Evolutionary conservation across 2,888 invertebrate genomes (phyloP).

Genomic region (Pogonocherus hispidulus): DNA sequence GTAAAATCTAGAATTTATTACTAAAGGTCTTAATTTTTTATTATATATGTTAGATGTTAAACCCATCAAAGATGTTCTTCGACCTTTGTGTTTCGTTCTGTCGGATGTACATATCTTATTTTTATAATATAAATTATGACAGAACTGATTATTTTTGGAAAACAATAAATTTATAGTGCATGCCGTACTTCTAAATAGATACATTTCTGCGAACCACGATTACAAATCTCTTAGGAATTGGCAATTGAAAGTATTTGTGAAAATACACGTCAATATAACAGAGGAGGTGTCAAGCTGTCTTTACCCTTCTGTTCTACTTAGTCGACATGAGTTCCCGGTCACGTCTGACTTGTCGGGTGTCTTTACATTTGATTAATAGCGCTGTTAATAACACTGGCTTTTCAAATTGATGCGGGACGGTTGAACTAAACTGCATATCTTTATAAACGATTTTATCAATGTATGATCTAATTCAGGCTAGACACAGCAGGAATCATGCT

Average conservation of each 20-base stretch:
- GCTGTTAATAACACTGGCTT: slow-evolving; percentile 61
- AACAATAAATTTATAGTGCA: background rate
- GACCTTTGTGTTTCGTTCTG: too few species aligned
- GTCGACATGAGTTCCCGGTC: slow-evolving; percentile 64
- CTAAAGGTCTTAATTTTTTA: too few species aligned
- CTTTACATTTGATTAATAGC: slow-evolving; percentile 66
- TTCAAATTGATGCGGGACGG: slow-evolving; percentile 57
- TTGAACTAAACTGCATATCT: slow-evolving; percentile 55
- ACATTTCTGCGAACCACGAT: slow-evolving; percentile 7
- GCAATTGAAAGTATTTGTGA: slow-evolving; percentile 33
- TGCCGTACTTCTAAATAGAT: background rate
- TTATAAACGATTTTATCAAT: slow-evolving; percentile 48
- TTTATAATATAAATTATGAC: too few species aligned
- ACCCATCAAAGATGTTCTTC: too few species aligned
- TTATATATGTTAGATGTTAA: too few species aligned
- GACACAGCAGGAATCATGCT: slow-evolving; percentile 24
- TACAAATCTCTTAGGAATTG: slow-evolving; percentile 1
- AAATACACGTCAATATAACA: slow-evolving; percentile 32
- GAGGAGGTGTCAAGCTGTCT: slow-evolving; percentile 63
- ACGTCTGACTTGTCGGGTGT: slow-evolving; percentile 66
- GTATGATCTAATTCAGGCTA: slow-evolving; percentile 47
- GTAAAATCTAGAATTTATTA: too few species aligned
- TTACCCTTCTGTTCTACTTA: slow-evolving; percentile 64
- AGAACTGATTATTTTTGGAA: background rate
- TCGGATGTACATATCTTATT: too few species aligned